phyloP scores from a whole-genome alignment of 2,888 invertebrate species.

The Cabera pusaria region DNA sequence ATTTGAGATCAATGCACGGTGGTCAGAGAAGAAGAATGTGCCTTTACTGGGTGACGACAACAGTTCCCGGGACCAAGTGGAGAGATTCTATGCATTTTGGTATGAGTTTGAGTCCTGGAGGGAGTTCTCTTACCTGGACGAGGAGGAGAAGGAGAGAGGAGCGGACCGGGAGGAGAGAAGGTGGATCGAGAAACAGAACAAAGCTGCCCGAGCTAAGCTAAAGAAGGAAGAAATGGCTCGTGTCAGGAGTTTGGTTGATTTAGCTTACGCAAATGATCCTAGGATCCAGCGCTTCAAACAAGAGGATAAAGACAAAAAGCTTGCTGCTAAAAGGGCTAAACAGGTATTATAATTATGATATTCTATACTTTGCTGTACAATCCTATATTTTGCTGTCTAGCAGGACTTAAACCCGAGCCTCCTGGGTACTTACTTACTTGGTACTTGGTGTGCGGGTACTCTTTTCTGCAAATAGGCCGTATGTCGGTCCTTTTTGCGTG shows the following conservation, averaged over 20 bases:
- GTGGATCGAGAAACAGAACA: conserved; percentile 99
- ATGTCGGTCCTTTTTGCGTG: no score
- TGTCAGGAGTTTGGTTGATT: conserved; percentile 95
- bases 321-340: conserved; percentile 94
- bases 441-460: no score
- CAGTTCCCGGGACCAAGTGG: conserved; percentile 92
- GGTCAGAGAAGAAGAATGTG: conserved; percentile 95
- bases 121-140: conserved; percentile 99
- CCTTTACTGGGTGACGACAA: conserved; percentile 92
- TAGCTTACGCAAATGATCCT: conserved; percentile 97
- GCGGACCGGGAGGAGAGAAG: conserved; percentile 97
- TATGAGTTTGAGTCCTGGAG: conserved; percentile 99
- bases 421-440: no score
- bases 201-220: conserved; percentile 93
- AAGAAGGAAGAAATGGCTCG: conserved; percentile 99
- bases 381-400: no score
- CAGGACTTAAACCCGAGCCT: no score
- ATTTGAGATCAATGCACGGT: conserved; percentile 92
- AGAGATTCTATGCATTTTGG: conserved; percentile 98
- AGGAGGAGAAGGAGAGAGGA: conserved; percentile 99
- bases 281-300: conserved; percentile 96
- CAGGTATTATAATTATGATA: no score
- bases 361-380: no score
- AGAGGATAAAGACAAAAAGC: conserved; percentile 95
- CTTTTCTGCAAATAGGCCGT: no score